Base-by-base conservation (phyloP, 2,888 invertebrate genomes). In the Aporophyla nigra region DNA sequence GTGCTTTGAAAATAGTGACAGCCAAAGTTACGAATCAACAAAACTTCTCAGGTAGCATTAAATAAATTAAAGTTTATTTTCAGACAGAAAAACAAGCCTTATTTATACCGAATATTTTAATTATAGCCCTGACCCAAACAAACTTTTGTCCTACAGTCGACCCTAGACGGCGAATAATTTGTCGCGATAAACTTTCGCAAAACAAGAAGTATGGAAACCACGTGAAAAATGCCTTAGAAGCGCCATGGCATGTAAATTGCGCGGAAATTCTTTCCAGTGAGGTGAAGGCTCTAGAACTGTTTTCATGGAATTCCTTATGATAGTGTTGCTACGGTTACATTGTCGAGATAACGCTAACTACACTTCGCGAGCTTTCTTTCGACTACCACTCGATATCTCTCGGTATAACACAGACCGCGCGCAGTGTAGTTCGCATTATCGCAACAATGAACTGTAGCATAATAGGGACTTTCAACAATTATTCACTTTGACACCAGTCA, bases 401-500 rank as follows among this genome's bases (percentile, higher is more conserved):
- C n/a, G n/a, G 33, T 33, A 33, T 3, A 33, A 33, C 33, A 33
- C 2, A 33, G 3, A 33, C 33, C 33, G 33, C 33, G 33, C 33
- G 33, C 33, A 33, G 1, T 33, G 33, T 2, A 33, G 33, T 33
- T 33, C 33, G 33, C 43, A 10, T 40, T 40, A 40, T 40, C 40
- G 40, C 40, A 4, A 40, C 40, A 40, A 0, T 33, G 33, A 33
- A 3, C 33, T 3, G 33, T 33, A 33, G 33, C 33, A 33, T 33
- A 33, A 33, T 33, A 33, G 33, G 33, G 33, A 33, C 33, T 2
- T 33, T 33, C n/a, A 33, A 33, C n/a, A 63, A 14, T 67, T 71
- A 59, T 80, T 84, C 71, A 70, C 49, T 62, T 43, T 70, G 54
- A 46, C 62, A 27, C 19, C 46, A 40, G 49, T 73, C 69, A 81